Conservation (phyloP, 2,113 vertebrate species). For the Natator depressus region DNA sequence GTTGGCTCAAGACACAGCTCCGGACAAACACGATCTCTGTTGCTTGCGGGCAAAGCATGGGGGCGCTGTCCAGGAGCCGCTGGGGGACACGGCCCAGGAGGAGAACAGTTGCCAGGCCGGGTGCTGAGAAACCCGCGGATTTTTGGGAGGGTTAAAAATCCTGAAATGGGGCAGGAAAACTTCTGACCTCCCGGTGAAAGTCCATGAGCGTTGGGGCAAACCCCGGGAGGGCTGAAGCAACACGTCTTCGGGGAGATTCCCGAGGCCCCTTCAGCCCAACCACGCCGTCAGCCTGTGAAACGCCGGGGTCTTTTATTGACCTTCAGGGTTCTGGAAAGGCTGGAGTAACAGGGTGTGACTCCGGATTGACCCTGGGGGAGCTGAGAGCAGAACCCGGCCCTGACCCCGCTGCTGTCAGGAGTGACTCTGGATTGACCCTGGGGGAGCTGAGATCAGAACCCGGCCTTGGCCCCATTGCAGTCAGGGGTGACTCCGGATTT, state of each 20-base stretch:
- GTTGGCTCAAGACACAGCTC: too few species aligned
- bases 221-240: too few species aligned
- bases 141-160: background rate
- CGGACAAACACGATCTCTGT: too few species aligned
- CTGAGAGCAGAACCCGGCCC: too few species aligned
- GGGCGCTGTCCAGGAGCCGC: background rate
- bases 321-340: too few species aligned
- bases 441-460: accelerated
- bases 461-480: too few species aligned
- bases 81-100: background rate
- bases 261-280: background rate
- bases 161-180: background rate
- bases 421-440: background rate
- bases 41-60: background rate
- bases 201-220: too few species aligned
- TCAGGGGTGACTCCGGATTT: background rate
- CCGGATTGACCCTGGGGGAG: too few species aligned
- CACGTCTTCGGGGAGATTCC: too few species aligned
- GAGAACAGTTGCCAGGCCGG: background rate
- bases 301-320: too few species aligned
- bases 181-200: too few species aligned
- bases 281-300: too few species aligned
- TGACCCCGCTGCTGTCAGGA: background rate
- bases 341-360: background rate
- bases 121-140: background rate